Conservation (phyloP, 1,140 invertebrate genomes). For the Zaprionus ornatus region DNA sequence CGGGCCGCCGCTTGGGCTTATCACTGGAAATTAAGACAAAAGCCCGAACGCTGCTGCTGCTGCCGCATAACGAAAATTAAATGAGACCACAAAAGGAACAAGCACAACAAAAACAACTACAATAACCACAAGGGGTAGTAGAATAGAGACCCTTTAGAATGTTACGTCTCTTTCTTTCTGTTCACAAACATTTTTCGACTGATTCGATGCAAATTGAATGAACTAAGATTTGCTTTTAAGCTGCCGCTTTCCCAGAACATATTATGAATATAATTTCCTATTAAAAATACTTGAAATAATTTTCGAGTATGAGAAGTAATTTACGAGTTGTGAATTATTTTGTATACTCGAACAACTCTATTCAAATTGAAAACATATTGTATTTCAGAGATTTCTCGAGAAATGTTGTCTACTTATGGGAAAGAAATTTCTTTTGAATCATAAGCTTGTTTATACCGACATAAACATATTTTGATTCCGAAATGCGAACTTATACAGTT, state of each 20-base stretch:
- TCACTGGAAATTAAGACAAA: conserved; percentile 76
- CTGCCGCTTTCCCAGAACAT: background rate
- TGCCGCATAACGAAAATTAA: conserved; percentile 54
- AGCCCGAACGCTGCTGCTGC: conserved; percentile 21
- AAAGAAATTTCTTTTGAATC: background rate
- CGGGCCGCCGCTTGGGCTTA: conserved; percentile 48
- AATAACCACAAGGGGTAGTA: background rate
- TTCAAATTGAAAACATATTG: background rate
- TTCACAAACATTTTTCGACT: background rate
- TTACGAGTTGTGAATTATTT: background rate
- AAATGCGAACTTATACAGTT: background rate
- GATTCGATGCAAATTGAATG: conserved; percentile 19
- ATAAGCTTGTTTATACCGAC: background rate
- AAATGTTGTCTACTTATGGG: background rate
- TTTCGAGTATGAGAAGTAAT: background rate
- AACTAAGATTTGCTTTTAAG: conserved; percentile 30
- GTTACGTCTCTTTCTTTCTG: background rate
- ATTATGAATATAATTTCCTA: conserved; percentile 12
- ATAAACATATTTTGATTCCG: background rate
- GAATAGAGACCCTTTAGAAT: background rate
- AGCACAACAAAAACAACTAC: conserved; percentile 4
- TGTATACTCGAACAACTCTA: background rate
- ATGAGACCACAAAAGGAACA: conserved; percentile 53
- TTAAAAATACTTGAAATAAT: conserved; percentile 12
- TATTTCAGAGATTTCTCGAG: background rate